Evolutionary conservation across 2,113 vertebrate genomes (phyloP), one percentile per base, ranked within the genome.

Genomic region (Vidua chalybeata): DNA sequence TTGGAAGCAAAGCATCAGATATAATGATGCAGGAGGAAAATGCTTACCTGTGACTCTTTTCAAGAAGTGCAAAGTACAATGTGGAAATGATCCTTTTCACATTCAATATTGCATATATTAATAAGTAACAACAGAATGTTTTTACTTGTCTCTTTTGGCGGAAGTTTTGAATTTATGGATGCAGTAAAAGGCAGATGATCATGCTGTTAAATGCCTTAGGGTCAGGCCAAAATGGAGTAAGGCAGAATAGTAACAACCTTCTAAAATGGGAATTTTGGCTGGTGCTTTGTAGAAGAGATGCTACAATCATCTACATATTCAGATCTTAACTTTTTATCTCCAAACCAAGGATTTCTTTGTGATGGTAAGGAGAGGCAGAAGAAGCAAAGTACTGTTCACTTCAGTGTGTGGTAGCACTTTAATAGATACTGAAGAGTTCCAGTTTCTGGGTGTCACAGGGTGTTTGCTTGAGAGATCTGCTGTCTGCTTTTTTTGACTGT

Each of bases 1-100:
- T 46, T 82, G 82, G 56, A 84, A 87, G 21, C 37, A 62, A 67
- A 82, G 23, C 37, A 58, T 62, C 23, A 56, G 14, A 37, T 61
- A 3, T 1, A 31, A 8, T 37, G 55, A 48, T 64, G 33, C 30
- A 63, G 58, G 7, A 43, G 5, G 33, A 55, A 43, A 59, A 41
- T 55, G 23, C 1, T 58, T 49, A n/a, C 9, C 30, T 68, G 17
- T 18, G 43, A 28, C 22, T 19, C 59, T 66, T 80, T 33, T 71
- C 46, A 87, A n/a, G 43, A 89, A 84, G 15, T 5, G 2, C 11
- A 26, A 16, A 58, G 7, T 69, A 13, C 0, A 0, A 18, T 56
- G n/a, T 71, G 27, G 24, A 84, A 84, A 27, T 35, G 0, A 30
- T 35, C 18, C 35, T 63, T 88, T 72, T 80, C 27, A 6, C 1